These are phyloP conservation scores for Xestia c-nigrum DNA, from an alignment of 2,888 invertebrate species.

Conservation along the genomic window DNA sequence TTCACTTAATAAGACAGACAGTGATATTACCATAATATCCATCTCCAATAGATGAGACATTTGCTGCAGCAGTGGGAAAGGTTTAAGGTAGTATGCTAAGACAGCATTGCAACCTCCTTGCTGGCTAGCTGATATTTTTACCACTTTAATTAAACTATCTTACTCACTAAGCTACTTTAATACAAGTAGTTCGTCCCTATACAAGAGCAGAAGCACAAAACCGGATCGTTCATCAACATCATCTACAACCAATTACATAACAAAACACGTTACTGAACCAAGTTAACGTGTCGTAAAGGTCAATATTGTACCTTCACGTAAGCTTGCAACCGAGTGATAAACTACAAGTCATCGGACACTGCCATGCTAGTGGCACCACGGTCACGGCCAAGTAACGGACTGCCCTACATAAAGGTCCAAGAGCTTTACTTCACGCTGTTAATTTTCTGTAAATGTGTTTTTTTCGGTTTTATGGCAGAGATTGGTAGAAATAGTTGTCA, in stretches of 20 bases:
- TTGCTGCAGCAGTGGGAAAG: not conserved
- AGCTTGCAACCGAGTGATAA: conserved; percentile 67
- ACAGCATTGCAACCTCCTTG: not conserved
- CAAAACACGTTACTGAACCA: conserved; percentile 34
- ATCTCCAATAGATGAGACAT: not conserved
- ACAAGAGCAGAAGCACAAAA: conserved; percentile 12
- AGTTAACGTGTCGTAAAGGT: conserved; percentile 55
- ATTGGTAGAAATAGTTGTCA: not conserved
- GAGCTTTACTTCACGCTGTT: conserved; percentile 63
- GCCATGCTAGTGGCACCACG: conserved; percentile 67
- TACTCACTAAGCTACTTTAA: not conserved
- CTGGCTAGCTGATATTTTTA: not conserved
- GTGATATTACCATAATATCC: not conserved
- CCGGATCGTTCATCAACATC: conserved; percentile 18
- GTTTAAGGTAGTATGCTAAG: not conserved
- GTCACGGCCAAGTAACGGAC: conserved; percentile 88
- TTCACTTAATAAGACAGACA: not conserved
- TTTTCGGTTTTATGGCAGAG: not conserved
- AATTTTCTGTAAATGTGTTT: conserved; percentile 32
- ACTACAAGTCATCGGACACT: conserved; percentile 74
- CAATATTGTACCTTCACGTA: conserved; percentile 45
- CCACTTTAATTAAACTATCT: not conserved
- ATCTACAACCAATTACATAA: conserved; percentile 36
- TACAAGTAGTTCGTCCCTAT: not conserved
- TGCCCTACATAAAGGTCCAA: conserved; percentile 85